Conservation (phyloP, 2,113 vertebrate genomes). For the Oryzias melastigma region DNA sequence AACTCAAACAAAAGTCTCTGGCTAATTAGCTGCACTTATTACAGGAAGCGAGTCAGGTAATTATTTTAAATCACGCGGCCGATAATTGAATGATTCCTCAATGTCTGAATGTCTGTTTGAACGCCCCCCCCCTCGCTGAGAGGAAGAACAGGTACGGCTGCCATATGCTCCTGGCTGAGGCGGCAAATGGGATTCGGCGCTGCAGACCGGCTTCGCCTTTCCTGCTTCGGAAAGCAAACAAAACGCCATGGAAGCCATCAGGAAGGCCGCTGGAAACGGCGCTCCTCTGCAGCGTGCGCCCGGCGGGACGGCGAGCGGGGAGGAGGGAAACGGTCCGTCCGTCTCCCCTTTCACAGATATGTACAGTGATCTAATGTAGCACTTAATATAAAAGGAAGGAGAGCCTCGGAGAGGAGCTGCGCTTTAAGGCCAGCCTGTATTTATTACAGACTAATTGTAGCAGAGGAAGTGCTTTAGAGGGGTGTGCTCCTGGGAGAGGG, state of each 20-base stretch:
- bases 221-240: slow-evolving; percentile 80
- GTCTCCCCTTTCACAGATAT: slow-evolving; percentile 31
- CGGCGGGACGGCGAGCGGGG: slow-evolving; percentile 13
- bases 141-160: slow-evolving; percentile 72
- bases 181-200: slow-evolving; percentile 76
- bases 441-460: slow-evolving; percentile 76
- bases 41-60: slow-evolving; percentile 95
- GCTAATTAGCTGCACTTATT: slow-evolving; percentile 99
- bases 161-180: slow-evolving; percentile 77
- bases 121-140: slow-evolving; percentile 50
- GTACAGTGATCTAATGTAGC: slow-evolving; percentile 49
- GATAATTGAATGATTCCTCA: slow-evolving; percentile 99
- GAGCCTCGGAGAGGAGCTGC: slow-evolving; percentile 41
- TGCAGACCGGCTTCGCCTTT: slow-evolving; percentile 68
- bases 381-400: slow-evolving; percentile 49
- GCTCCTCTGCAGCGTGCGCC: slow-evolving; percentile 45
- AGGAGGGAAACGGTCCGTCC: slow-evolving; percentile 11
- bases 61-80: slow-evolving; percentile 98
- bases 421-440: slow-evolving; percentile 71
- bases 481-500: slow-evolving; percentile 71
- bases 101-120: slow-evolving; percentile 77
- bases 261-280: slow-evolving; percentile 75
- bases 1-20: slow-evolving; percentile 95
- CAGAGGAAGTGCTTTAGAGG: slow-evolving; percentile 73
- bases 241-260: slow-evolving; percentile 80